Percentiles rank a stretch among this genome's conserved stretches.
Conservation (phyloP, 92 coral and sea anemone genomes). For the Epizoanthus scotinus region DNA sequence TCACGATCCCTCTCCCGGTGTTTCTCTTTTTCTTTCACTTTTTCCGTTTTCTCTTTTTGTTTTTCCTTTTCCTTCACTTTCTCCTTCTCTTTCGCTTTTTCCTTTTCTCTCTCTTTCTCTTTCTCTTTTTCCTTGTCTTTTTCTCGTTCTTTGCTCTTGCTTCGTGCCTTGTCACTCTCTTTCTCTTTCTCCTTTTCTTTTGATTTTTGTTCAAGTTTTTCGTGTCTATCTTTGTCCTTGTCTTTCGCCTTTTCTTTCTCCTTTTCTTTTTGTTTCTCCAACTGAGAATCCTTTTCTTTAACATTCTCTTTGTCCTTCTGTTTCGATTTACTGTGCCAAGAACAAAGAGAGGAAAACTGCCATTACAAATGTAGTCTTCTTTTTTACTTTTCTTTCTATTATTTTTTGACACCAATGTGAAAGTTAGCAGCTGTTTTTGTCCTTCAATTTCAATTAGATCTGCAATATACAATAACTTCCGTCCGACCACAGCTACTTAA, state of each 20-base stretch:
- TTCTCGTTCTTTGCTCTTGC: conserved; percentile 83
- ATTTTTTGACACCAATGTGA: too few species aligned
- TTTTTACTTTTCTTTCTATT: too few species aligned
- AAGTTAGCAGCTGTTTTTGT: too few species aligned
- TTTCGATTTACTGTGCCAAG: conserved; percentile 67
- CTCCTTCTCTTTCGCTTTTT: conserved; percentile 45
- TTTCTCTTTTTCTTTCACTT: conserved; percentile 30
- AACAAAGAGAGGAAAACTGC: neutral
- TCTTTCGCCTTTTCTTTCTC: conserved; percentile 59
- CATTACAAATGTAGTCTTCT: too few species aligned
- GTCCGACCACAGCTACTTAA: too few species aligned
- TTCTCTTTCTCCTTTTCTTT: conserved; percentile 74
- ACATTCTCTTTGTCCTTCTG: conserved; percentile 66
- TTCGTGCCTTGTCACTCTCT: conserved; percentile 57
- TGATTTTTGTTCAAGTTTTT: conserved; percentile 58
- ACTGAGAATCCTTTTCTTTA: conserved; percentile 24
- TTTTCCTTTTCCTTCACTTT: conserved; percentile 50
- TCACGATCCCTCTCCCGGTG: conserved; percentile 26
- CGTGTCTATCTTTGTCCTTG: conserved; percentile 63
- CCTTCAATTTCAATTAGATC: too few species aligned
- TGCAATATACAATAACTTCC: too few species aligned
- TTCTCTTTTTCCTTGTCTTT: conserved; percentile 74
- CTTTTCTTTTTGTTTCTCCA: conserved; percentile 30
- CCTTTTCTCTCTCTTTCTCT: conserved; percentile 70
- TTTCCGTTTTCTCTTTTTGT: conserved; percentile 23